Evolutionary conservation across 2,797 vertebrate genomes (phyloP).

Genomic region (Antrozous pallidus): DNA sequence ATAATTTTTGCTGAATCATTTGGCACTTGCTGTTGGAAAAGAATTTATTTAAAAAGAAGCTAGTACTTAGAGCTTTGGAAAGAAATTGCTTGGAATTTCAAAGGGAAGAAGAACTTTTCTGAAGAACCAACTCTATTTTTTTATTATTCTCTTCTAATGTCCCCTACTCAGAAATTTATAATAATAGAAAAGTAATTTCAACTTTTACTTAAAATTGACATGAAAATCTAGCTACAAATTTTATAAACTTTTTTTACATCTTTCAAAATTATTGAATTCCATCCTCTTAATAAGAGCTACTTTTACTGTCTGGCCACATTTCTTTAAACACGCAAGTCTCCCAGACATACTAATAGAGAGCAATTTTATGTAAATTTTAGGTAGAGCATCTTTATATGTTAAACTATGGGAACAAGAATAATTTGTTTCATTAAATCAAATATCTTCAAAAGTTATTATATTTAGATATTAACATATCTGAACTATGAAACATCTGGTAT

Average conservation of each 20-base stretch:
- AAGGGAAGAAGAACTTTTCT: not conserved
- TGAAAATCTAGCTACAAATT: not conserved
- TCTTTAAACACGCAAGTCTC: not conserved
- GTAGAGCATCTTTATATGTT: not conserved
- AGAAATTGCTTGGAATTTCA: not conserved
- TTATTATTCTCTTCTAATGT: not conserved
- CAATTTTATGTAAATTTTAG: not conserved
- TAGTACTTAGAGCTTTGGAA: not conserved
- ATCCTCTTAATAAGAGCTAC: not conserved
- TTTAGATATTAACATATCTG: not conserved
- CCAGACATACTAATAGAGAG: not conserved
- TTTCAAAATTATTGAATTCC: conserved; percentile 10
- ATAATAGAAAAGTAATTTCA: not conserved
- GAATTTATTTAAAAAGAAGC: not conserved
- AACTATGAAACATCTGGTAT: not conserved
- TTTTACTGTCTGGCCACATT: not conserved
- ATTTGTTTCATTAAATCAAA: not conserved
- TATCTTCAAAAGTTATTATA: not conserved
- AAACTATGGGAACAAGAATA: not conserved
- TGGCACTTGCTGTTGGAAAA: not conserved
- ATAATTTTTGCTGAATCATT: not conserved
- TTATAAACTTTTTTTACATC: not conserved
- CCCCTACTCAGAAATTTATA: not conserved
- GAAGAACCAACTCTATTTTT: not conserved
- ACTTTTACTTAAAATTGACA: not conserved